Conservation (phyloP, 2,797 vertebrate species). For the Hypotaenidia okinawae region DNA sequence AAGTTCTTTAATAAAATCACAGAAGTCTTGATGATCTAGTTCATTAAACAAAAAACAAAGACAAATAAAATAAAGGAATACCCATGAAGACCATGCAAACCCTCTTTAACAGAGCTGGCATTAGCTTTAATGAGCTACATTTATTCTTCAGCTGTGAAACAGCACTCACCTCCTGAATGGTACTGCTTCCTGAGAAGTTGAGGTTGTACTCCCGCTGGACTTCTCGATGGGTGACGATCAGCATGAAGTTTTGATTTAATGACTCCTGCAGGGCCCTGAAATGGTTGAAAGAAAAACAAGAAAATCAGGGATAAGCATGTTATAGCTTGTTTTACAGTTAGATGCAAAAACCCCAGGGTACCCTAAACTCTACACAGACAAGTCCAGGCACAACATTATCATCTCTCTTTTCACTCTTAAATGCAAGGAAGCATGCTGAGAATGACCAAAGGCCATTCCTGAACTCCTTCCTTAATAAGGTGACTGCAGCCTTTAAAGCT, state of each 20-base stretch:
- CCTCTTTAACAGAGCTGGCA: conserved; percentile 73
- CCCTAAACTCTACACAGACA: conserved; percentile 86
- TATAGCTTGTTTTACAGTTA: conserved; percentile 86
- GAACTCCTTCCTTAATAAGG: conserved; percentile 78
- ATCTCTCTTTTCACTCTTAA: conserved; percentile 78
- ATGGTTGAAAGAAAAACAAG: conserved; percentile 81
- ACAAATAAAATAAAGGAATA: conserved; percentile 72
- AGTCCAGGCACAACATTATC: conserved; percentile 85
- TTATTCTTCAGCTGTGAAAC: conserved; percentile 78
- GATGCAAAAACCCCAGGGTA: conserved; percentile 83
- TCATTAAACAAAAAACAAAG: conserved; percentile 69
- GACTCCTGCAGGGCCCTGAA: conserved; percentile 94
- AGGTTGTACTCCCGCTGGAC: conserved; percentile 99
- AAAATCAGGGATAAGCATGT: conserved; percentile 87
- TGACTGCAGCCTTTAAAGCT: conserved; percentile 63
- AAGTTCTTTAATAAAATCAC: conserved; percentile 62
- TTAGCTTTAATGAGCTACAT: conserved; percentile 81
- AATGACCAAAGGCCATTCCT: conserved; percentile 80
- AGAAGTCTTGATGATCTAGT: conserved; percentile 53
- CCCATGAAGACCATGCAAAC: conserved; percentile 62
- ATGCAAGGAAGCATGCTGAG: conserved; percentile 79
- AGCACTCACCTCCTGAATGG: conserved; percentile 96
- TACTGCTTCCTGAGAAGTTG: conserved; percentile 98
- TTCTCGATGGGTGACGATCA: conserved; percentile 97
- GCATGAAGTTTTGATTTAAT: conserved; percentile 98